These are phyloP conservation scores for Procapra przewalskii DNA, from an alignment of 2,113 vertebrate genomes.

Conservation along the genomic window DNA sequence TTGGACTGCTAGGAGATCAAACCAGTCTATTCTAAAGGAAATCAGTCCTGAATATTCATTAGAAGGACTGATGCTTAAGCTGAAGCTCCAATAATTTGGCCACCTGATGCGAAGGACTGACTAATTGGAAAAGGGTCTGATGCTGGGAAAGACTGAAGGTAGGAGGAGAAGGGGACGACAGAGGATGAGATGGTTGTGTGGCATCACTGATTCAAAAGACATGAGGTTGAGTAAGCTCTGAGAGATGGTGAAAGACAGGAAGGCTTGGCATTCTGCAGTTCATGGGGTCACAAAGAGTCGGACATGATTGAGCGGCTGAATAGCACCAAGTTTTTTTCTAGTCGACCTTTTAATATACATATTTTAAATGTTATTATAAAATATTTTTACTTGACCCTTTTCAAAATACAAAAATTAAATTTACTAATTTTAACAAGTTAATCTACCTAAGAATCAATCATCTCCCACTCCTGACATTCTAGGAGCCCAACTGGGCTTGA, in stretches of 20 bases:
- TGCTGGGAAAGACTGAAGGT: neutral
- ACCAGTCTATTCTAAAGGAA: neutral
- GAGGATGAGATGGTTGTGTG: neutral
- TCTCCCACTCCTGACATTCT: neutral
- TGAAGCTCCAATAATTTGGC: neutral
- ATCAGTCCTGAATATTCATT: neutral
- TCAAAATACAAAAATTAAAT: neutral
- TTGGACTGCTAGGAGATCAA: neutral
- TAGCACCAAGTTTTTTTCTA: neutral
- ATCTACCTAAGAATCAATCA: neutral
- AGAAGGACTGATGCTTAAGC: neutral
- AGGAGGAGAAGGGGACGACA: neutral
- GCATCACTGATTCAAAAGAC: neutral
- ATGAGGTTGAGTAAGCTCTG: neutral
- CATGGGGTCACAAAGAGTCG: neutral
- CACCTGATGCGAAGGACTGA: neutral
- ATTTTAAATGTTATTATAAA: constrained; percentile 1
- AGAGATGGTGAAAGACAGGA: neutral
- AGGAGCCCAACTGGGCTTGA: neutral
- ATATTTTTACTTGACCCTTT: neutral
- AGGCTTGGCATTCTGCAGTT: neutral
- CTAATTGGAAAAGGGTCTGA: neutral
- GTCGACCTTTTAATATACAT: neutral
- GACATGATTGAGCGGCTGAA: neutral
- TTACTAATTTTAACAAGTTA: neutral